Evolutionary conservation across 2,888 invertebrate genomes (phyloP), one percentile per base, ranked within the genome.

Genomic region (Cantharis lateralis): DNA sequence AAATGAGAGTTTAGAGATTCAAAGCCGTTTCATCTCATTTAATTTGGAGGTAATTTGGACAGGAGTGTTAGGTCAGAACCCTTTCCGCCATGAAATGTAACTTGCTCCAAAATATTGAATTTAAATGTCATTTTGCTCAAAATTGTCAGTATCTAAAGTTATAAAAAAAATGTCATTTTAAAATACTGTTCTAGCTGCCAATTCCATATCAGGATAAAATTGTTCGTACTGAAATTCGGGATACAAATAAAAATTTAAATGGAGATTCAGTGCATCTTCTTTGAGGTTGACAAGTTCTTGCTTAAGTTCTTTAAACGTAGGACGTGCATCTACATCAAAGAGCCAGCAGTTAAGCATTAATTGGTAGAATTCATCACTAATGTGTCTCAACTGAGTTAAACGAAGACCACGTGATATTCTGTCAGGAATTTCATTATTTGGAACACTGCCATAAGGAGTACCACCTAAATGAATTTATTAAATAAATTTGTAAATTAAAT

Each of bases 321-420:
- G 95, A 81, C 96, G 90, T 85, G 96, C 96, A 77, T 94, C 94
- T 11, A 93, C 92, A 87, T 96, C 95, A 15, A 93, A 88, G 85
- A 95, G 95, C 96, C 96, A 96, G 85, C 96, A 96, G 84, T 95
- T 94, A 66, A 94, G 89, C 89, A 96, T 92, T 75, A 96, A 88
- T 87, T 96, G 96, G 87, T 95, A 95, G 26, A 96, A 88, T 81
- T 95, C 94, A 85, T 95, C 95, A 18, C 92, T 93, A 24, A 95
- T 91, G 85, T 94, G 94, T 1, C 91, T 90, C 0, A 95, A 91
- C 85, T 95, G 95, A 0, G 92, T 91, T 0, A 95, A 92, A 66
- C 95, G 90, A 84, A 93, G 89, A 0, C 95, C 95, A 78, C 92
- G 90, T 78, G 92, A 89, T 11, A 96, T 90, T 72, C 94, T 91